Evolutionary conservation across 1,140 invertebrate species (phyloP), one percentile per base, ranked within the genome.

Genomic region (Cydia fagiglandana): DNA sequence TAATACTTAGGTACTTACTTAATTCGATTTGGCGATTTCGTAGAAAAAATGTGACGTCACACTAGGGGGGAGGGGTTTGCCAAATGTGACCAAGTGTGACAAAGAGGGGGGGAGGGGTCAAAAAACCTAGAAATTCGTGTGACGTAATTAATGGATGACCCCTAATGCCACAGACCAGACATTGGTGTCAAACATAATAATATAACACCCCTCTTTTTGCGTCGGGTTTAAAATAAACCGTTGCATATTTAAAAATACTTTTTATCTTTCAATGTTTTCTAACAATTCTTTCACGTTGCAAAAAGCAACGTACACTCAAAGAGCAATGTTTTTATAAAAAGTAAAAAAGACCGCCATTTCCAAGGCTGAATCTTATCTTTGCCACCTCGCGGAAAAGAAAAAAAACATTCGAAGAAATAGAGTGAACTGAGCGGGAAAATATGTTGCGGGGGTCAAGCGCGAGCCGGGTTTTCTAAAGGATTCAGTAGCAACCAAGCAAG

Each of bases 281-380:
- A 56, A 56, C 53, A 56, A 17, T 56, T 17, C 53, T 56, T 56
- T 50, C 4, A 56, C 7, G 20, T 7, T 17, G n/a, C n/a, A 56
- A 56, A 56, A 17, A 56, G 53, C 53, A 56, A 56, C 53, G 24
- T n/a, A 5, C 53, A 17, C 7, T 56, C 53, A 56, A 20, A 17
- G 53, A 7, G 15, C 53, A 15, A n/a, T n/a, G 6, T 56, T 50
- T 50, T 15, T 56, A 56, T 41, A 41, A 41, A 41, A 9, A 41
- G 9, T 9, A 41, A 41, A 41, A 56, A 56, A 56, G 15, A 56
- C 15, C 15, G 15, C n/a, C 7, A 9, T 17, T n/a, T 56, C 5
- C 17, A 17, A 6, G n/a, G 53, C 47, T 50, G 47, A 56, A 56
- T 56, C 53, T 56, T 56, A 56, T 56, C 53, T 56, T 56, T 56